These are phyloP conservation scores for Porphyrio hochstetteri DNA, from an alignment of 2,113 vertebrate species.

Conservation along the genomic window DNA sequence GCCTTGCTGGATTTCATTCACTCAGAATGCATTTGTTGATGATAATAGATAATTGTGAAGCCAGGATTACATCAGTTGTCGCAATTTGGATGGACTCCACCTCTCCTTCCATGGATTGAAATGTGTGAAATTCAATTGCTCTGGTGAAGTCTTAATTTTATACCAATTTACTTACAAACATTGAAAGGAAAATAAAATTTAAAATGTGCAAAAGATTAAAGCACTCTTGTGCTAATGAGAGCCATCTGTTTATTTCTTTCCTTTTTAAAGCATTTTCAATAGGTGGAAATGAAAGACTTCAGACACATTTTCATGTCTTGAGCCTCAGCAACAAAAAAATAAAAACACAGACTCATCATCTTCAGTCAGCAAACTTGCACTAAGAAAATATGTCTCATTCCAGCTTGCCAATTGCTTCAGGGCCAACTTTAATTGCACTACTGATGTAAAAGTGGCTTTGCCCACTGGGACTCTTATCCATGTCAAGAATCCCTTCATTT, in stretches of 20 bases:
- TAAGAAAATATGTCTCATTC: neutral
- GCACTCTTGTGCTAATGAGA: slow-evolving; percentile 58
- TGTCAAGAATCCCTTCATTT: neutral
- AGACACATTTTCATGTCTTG: slow-evolving; percentile 49
- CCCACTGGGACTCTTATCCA: neutral
- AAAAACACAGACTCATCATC: neutral
- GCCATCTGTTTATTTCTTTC: slow-evolving; percentile 66
- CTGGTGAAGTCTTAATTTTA: slow-evolving; percentile 56
- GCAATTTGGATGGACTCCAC: neutral
- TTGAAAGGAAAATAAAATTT: slow-evolving; percentile 60
- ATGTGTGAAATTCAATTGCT: slow-evolving; percentile 42
- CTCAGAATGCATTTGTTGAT: neutral
- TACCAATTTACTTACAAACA: slow-evolving; percentile 32
- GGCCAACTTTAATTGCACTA: neutral
- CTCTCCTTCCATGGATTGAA: slow-evolving; percentile 26
- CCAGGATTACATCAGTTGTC: neutral
- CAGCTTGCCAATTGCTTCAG: neutral
- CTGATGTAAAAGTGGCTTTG: neutral
- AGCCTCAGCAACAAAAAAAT: slow-evolving; percentile 19
- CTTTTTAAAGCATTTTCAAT: slow-evolving; percentile 10
- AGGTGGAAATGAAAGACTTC: slow-evolving; percentile 60
- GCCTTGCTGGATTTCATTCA: neutral
- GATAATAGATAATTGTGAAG: neutral
- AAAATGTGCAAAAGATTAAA: slow-evolving; percentile 64
- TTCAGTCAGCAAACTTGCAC: neutral